Percentiles rank a stretch among this genome's conserved stretches.
Evolutionary conservation across 2,888 invertebrate species (phyloP).

Genomic region (Graphium colonna): DNA sequence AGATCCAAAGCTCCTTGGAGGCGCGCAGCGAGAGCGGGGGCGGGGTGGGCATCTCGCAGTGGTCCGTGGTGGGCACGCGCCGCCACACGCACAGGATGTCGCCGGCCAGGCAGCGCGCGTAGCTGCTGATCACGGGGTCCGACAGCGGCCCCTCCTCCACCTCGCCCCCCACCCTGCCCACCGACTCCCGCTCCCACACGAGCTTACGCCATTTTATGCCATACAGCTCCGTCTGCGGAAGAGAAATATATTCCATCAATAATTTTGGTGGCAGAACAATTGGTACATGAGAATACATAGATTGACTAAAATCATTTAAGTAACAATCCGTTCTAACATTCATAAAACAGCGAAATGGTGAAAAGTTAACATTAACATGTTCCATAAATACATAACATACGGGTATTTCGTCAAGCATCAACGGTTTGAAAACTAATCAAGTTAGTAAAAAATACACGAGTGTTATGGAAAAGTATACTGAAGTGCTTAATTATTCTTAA

Average conservation of each 20-base stretch:
- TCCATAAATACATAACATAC: too few relatives aligned
- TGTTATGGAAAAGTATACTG: too few relatives aligned
- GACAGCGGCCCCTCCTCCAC: conserved; percentile 84
- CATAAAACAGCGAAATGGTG: too few relatives aligned
- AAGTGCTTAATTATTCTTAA: too few relatives aligned
- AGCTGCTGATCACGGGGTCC: conserved; percentile 94
- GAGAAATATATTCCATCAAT: conserved; percentile 1
- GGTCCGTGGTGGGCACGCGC: conserved; percentile 83
- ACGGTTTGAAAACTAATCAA: too few relatives aligned
- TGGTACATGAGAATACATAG: too few relatives aligned
- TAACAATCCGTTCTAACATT: too few relatives aligned
- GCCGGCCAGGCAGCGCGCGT: conserved; percentile 93
- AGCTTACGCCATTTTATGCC: conserved; percentile 99
- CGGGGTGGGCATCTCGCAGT: conserved; percentile 78
- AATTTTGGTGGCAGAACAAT: too few relatives aligned
- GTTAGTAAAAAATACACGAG: too few relatives aligned
- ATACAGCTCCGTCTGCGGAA: conserved; percentile 96
- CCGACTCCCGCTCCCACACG: conserved; percentile 86
- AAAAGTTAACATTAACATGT: too few relatives aligned
- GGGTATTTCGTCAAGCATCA: too few relatives aligned
- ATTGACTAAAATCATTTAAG: too few relatives aligned
- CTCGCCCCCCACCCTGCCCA: conserved; percentile 53
- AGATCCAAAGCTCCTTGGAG: conserved; percentile 99
- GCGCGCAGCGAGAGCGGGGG: conserved; percentile 91
- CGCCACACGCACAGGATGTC: conserved; percentile 99